Base-by-base conservation (phyloP, 30 jellyfish, hydroid and myxozoan genomes). In the Aurelia coerulea region DNA sequence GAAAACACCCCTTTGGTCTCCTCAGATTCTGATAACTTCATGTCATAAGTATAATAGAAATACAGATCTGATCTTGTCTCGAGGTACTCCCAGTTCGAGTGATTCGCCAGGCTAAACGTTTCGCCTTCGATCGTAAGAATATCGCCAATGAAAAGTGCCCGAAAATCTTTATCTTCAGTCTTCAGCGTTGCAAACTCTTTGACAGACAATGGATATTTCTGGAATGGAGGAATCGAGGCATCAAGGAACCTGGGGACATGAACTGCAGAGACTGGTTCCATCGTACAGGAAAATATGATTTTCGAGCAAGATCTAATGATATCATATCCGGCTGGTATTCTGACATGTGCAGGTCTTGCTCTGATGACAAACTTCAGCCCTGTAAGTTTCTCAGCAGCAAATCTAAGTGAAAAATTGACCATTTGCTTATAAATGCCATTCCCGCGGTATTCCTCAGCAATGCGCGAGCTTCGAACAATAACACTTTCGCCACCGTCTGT, bases 391-490 rank as follows among this genome's bases (percentile, higher is more conserved):
- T 66, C 69, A 23, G 15, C 32, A 1, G 89, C 89, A 12, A 41
- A 33, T 79, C 32, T 64, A 54, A 83, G 37, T 9, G 92, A 78
- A 39, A 32, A 42, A 46, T 83, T 73, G 19, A 83, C 60, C 74
- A 83, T 37, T 42, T 29, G 67, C 62, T 72, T 83, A 67, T 83
- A 83, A 32, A 83, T 60, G 2, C 92, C 92, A 4, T 69, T 18
- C n/a, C 92, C 92, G 17, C 92, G 70, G 32, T 53, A 56, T 69
- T 72, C 80, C 60, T 70, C 92, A 2, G 92, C 92, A 14, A 83
- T 81, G 39, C 92, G 39, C 46, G 92, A 70, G 65, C 92, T 70
- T 6, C 92, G 66, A 32, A 83, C 92, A 19, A 62, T 62, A 11
- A 71, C 92, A 23, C 92, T 72, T n/a, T 63, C 60, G 23, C 92